Evolutionary conservation across 2,113 vertebrate genomes (phyloP).

Genomic region (Protobothrops mucrosquamatus): DNA sequence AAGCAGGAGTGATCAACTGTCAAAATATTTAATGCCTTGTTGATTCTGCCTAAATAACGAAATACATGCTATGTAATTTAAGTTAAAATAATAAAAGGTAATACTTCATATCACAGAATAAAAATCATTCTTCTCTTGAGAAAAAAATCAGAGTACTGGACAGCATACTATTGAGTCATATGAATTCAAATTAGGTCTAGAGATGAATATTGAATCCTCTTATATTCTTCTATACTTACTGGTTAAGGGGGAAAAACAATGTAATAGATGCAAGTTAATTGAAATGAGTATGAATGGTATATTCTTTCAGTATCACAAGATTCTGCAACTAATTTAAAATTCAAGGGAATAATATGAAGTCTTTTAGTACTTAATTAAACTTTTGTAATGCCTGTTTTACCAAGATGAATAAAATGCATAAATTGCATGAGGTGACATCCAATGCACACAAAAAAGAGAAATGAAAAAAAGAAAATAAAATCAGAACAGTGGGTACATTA

Average conservation of each 20-base stretch:
- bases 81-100: slow-evolving; percentile 13
- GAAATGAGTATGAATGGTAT: slow-evolving; percentile 70
- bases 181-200: slow-evolving; percentile 39
- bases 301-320: slow-evolving; percentile 69
- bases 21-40: neutral
- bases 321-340: slow-evolving; percentile 80
- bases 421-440: slow-evolving; percentile 79
- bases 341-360: slow-evolving; percentile 77
- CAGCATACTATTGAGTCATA: slow-evolving; percentile 32
- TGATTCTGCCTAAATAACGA: slow-evolving; percentile 10
- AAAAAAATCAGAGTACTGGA: slow-evolving; percentile 35
- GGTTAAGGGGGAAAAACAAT: slow-evolving; percentile 46
- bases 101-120: neutral
- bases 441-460: slow-evolving; percentile 80
- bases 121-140: neutral
- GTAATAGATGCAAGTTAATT: slow-evolving; percentile 72
- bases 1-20: neutral
- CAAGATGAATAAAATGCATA: slow-evolving; percentile 82
- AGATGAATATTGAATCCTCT: slow-evolving; percentile 26
- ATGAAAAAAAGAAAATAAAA: slow-evolving; percentile 72
- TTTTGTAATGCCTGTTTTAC: slow-evolving; percentile 81
- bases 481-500: slow-evolving; percentile 81
- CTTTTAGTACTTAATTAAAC: slow-evolving; percentile 85
- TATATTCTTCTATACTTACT: slow-evolving; percentile 58
- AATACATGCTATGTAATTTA: neutral